phyloP scores from a whole-genome alignment of 1,140 invertebrate species.

The Pollicipes pollicipes region DNA sequence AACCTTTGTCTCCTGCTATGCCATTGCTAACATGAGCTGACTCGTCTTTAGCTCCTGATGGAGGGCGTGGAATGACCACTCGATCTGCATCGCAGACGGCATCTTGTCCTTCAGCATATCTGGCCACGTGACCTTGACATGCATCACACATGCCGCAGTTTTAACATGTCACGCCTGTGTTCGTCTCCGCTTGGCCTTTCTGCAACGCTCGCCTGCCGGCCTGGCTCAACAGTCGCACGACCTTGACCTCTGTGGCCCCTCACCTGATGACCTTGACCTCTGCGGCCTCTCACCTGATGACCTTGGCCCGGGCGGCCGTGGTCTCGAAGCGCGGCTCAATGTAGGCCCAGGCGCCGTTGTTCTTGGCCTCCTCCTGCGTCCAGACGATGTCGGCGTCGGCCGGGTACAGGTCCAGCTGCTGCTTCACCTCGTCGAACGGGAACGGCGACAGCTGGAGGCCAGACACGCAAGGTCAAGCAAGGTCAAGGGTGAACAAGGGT shows the following conservation, averaged over 20 bases:
- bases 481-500: too few species aligned
- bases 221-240: not conserved
- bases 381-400: slow-evolving; percentile 67
- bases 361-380: slow-evolving; percentile 98
- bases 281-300: slow-evolving; percentile 17
- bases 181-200: slow-evolving; percentile 3
- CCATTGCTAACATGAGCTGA: too few species aligned
- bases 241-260: not conserved
- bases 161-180: not conserved
- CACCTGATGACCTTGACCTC: not conserved
- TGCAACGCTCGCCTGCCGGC: too few species aligned
- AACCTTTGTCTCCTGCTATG: too few species aligned
- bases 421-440: slow-evolving; percentile 86
- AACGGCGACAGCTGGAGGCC: slow-evolving; percentile 71
- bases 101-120: too few species aligned
- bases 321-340: slow-evolving; percentile 83
- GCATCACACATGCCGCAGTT: slow-evolving; percentile 3
- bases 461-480: too few species aligned
- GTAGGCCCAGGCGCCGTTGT: slow-evolving; percentile 93
- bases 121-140: too few species aligned
- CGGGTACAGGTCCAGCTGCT: slow-evolving; percentile 76
- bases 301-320: slow-evolving; percentile 34
- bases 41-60: too few species aligned
- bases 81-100: too few species aligned
- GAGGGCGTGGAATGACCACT: too few species aligned